Evolutionary conservation across 2,113 vertebrate genomes (phyloP).

Genomic region (Actenoides lindsayi): DNA sequence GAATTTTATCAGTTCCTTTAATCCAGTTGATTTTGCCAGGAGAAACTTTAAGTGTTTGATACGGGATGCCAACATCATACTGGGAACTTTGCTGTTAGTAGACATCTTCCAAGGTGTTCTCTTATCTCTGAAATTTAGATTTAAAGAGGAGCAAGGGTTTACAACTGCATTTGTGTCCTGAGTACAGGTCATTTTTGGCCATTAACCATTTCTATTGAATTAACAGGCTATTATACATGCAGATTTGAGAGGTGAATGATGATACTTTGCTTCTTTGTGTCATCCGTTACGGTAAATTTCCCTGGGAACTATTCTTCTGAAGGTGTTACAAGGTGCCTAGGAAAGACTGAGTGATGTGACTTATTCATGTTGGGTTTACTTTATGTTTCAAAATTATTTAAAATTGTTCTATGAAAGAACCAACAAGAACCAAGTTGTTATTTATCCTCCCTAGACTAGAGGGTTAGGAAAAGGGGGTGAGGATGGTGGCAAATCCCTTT

Average conservation of each 20-base stretch:
- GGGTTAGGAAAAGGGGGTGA: background rate
- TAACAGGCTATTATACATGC: background rate
- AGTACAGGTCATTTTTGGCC: background rate
- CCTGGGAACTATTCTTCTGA: background rate
- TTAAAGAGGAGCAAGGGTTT: background rate
- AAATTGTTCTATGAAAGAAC: background rate
- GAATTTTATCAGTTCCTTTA: background rate
- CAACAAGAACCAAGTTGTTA: background rate
- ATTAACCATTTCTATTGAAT: background rate
- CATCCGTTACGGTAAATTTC: background rate
- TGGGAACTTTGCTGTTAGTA: background rate
- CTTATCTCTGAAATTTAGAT: background rate
- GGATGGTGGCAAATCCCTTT: background rate
- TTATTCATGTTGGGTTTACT: background rate
- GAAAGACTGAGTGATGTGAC: background rate
- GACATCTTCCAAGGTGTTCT: background rate
- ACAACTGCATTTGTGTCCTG: background rate
- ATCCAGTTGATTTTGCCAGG: background rate
- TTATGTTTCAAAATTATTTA: background rate
- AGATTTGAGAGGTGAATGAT: background rate
- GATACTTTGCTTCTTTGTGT: background rate
- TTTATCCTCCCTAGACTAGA: background rate
- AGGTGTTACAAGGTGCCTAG: background rate
- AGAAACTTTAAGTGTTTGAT: background rate
- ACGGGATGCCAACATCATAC: background rate